These are phyloP conservation scores for Penelope pileata DNA, from an alignment of 2,113 vertebrate genomes.

Conservation along the genomic window DNA sequence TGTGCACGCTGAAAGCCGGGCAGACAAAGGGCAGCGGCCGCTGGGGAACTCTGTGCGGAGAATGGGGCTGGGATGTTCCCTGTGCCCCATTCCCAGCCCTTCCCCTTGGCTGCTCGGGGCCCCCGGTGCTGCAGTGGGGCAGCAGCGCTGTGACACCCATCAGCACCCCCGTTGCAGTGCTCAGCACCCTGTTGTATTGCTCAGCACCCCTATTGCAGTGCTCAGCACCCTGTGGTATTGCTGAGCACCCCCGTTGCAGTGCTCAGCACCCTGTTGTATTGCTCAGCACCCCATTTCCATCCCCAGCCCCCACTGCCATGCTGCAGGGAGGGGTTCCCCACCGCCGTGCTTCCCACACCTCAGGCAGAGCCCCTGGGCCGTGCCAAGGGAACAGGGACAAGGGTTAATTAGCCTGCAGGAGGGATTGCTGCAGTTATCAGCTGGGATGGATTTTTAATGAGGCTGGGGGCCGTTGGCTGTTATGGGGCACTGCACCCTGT, in stretches of 20 bases:
- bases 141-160: neutral
- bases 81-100: slow-evolving; percentile 51
- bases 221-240: neutral
- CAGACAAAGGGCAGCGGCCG: slow-evolving; percentile 19
- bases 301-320: no score
- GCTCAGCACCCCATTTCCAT: neutral
- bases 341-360: neutral
- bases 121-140: slow-evolving; percentile 3
- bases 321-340: fast-evolving
- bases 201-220: neutral
- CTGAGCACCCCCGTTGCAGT: neutral
- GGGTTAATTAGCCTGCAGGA: neutral
- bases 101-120: neutral
- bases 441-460: neutral
- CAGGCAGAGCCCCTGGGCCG: neutral
- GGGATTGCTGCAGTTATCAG: neutral
- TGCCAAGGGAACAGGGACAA: neutral
- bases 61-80: slow-evolving; percentile 17
- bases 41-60: slow-evolving; percentile 8
- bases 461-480: neutral
- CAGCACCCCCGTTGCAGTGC: fast-evolving
- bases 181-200: neutral
- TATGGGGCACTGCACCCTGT: neutral
- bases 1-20: slow-evolving; percentile 39
- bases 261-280: neutral